These are phyloP conservation scores for Lonchura striata DNA, from an alignment of 2,113 vertebrate genomes.

Conservation along the genomic window DNA sequence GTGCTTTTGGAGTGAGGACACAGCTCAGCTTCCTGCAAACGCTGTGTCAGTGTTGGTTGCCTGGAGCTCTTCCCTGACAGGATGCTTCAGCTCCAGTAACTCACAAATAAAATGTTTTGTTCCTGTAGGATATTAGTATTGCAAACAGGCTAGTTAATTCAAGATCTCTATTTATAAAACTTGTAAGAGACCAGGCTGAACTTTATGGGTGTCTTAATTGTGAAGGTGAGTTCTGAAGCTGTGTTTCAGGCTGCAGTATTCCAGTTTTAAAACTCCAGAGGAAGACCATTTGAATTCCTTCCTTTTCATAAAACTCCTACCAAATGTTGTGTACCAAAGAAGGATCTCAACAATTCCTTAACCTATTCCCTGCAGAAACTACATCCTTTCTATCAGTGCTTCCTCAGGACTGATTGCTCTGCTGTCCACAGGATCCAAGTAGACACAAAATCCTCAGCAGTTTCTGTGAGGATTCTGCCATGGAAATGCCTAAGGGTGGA, in stretches of 20 bases:
- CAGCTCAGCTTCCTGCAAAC: not conserved
- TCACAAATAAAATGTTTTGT: not conserved
- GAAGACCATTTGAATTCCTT: not conserved
- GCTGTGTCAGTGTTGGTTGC: accelerated
- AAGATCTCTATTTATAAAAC: not conserved
- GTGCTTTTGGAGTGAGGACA: not conserved
- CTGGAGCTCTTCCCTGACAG: not conserved
- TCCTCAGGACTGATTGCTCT: constrained; percentile 96
- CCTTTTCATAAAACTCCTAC: not conserved
- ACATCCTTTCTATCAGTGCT: constrained; percentile 94
- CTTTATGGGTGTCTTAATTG: not conserved
- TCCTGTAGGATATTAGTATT: not conserved
- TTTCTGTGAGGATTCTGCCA: not conserved
- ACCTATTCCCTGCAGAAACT: constrained; percentile 83
- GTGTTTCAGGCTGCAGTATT: not conserved
- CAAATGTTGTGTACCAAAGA: not conserved
- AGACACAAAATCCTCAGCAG: not conserved
- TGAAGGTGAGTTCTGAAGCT: not conserved
- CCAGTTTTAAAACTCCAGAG: not conserved
- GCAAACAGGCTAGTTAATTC: not conserved
- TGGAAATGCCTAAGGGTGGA: not conserved
- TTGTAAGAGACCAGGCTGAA: not conserved
- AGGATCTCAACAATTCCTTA: constrained; percentile 69
- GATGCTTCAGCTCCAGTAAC: not conserved
- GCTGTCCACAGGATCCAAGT: constrained; percentile 96